Base-by-base conservation (phyloP, 2,113 vertebrate species). In the Myrmecobius fasciatus region DNA sequence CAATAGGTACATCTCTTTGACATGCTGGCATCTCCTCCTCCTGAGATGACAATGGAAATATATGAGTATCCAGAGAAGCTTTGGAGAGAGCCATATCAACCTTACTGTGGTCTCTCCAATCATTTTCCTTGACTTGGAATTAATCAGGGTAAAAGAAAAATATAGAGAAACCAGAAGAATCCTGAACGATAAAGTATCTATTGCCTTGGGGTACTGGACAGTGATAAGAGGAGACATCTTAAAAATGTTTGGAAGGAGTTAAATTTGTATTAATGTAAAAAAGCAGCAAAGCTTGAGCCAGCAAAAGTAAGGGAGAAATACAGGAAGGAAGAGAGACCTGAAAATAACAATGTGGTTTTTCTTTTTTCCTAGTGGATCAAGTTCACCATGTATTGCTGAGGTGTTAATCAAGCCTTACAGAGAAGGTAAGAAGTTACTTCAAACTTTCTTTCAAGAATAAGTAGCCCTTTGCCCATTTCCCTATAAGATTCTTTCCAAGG, bases 361-460 rank as follows among this genome's bases (percentile, higher is more conserved):
- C 91, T 96, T 43, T 97, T 96, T 93, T 96, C 90, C 51, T 91
- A 98, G 97, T 98, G 98, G 98, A 96, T 98, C 97, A 97, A 94
- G 93, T 94, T 98, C 56, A 95, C 96, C 83, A 98, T 98, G 98
- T 98, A 98, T 93, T 96, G 52, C 93, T 98, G 92, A 98, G 49
- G 22, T 17, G 43, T 22, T 83, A 20, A 83, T 43, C 67, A 83
- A 43, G 36, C 67, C 67, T 83, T 43, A 83, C 20, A 43, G n/a
- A 43, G 67, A 83, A 83, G 67, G 17, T 83, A 83, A 83, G 36
- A 43, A 83, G 67, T 43, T 43, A 20, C 6, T n/a, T 43, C 43
- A 43, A 26, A 83, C 67, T 83, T 83, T 0, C n/a, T 83, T 43
- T 20, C n/a, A 83, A 83, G 7, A 43, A 83, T 24, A 24, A 43